These are phyloP conservation scores for Geodia barretti DNA, from an alignment of 37 sponge, comb jelly and placozoan species.

Conservation along the genomic window DNA sequence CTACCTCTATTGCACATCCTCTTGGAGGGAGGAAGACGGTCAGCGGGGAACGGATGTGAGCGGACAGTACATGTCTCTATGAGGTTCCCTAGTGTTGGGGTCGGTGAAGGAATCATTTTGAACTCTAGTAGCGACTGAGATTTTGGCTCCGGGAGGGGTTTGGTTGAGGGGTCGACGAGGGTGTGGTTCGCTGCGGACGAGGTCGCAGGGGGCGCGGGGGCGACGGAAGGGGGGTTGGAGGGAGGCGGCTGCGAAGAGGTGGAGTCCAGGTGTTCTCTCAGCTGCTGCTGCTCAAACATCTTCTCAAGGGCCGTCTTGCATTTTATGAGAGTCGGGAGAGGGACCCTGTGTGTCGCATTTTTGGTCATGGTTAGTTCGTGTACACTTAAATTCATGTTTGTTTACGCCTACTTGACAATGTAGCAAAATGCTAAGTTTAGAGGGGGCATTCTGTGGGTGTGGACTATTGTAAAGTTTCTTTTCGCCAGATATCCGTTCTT, in stretches of 20 bases:
- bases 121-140: constrained; percentile 52
- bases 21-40: constrained; percentile 42
- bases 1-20: constrained; percentile 3
- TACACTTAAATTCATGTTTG: too few relatives aligned
- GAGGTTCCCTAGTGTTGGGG: constrained; percentile 28
- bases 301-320: constrained; percentile 48
- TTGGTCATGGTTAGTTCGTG: too few relatives aligned
- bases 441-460: too few relatives aligned
- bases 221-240: constrained; percentile 4
- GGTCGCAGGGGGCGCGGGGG: neutral
- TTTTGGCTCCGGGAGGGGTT: constrained; percentile 2
- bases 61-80: constrained; percentile 30
- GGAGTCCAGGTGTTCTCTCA: neutral
- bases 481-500: too few relatives aligned
- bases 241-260: neutral
- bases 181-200: neutral
- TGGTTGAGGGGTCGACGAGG: neutral
- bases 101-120: constrained; percentile 55
- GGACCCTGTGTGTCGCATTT: too few relatives aligned
- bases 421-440: too few relatives aligned
- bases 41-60: constrained; percentile 14
- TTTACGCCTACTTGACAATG: too few relatives aligned
- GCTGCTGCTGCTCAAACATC: constrained; percentile 24
- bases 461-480: too few relatives aligned
- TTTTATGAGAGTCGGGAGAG: constrained; percentile 37